phyloP scores from a whole-genome alignment of 2,888 invertebrate genomes.

The Hyppa rectilinea region DNA sequence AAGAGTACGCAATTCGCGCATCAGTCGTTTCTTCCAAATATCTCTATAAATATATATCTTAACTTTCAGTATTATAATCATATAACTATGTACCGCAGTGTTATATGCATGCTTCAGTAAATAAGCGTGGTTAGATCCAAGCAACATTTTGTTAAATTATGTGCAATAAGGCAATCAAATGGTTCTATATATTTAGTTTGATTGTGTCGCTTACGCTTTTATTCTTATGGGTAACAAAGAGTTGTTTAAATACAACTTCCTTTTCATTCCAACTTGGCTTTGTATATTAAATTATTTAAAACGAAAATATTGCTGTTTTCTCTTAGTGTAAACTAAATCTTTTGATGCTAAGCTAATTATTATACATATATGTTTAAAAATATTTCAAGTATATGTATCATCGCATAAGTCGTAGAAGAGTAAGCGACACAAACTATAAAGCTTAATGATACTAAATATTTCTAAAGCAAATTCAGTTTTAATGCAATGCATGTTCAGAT shows the following conservation, averaged over 20 bases:
- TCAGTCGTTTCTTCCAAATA: constrained; percentile 89
- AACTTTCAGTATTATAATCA: constrained; percentile 66
- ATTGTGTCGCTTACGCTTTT: constrained; percentile 38
- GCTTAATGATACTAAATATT: constrained; percentile 44
- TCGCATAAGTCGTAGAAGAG: constrained; percentile 48
- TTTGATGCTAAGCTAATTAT: not conserved
- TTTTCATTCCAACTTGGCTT: not conserved
- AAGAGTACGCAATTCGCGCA: constrained; percentile 89
- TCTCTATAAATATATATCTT: constrained; percentile 74
- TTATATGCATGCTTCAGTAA: constrained; percentile 67
- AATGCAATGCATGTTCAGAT: constrained; percentile 45
- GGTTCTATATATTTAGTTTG: constrained; percentile 22
- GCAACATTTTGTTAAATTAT: constrained; percentile 61
- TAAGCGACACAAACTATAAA: constrained; percentile 56
- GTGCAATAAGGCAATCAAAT: constrained; percentile 59
- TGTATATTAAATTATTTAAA: not conserved
- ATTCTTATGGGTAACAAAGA: constrained; percentile 12
- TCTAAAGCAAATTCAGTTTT: constrained; percentile 59
- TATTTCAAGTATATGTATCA: constrained; percentile 1
- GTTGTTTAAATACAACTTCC: not conserved
- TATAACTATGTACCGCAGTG: constrained; percentile 66
- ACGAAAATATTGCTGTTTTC: not conserved
- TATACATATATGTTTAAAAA: too few relatives aligned
- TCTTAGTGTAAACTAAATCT: not conserved
- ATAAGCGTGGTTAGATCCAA: constrained; percentile 64